Evolutionary conservation across 2,113 vertebrate species (phyloP), one percentile per base, ranked within the genome.

Genomic region (Fukomys damarensis): DNA sequence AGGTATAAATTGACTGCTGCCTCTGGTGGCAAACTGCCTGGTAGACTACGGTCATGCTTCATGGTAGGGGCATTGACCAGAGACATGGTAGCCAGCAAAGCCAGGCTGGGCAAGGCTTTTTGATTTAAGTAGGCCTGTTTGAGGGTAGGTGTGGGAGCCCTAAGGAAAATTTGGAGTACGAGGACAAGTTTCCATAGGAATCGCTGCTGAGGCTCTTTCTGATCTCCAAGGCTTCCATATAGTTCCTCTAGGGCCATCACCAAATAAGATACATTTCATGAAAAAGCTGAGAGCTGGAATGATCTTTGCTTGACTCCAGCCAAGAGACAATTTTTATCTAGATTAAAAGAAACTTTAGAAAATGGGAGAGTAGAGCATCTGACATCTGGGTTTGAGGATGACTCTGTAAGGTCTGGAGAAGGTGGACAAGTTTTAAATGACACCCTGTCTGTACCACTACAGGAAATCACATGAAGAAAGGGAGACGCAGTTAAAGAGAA

Each of bases 381-480:
- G 41, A 38, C 30, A 41, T 93, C 83, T 70, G 35, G 86, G 81
- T 30, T 93, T 79, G 58, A 63, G 41, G 72, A 30, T 68, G 94
- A 91, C 10, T 76, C 65, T 11, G 24, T 76, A 83, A 92, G 32
- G 61, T 30, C 59, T 41, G 0, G 0, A 65, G 72, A 83, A 81
- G 72, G 24, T 88, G 74, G 28, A 3, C 63, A 92, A 86, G 72
- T 49, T 94, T 82, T 58, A 16, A 56, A 22, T n/a, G 49, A 61
- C 4, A 56, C 58, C 38, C 35, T 68, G 0, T 95, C 66, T 83
- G 81, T 61, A 49, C 14, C 13, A 2, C 56, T 26, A n/a, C 52
- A 76, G 49, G 61, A 65, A 61, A 66, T n/a, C 79, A 56, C 20
- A 12, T 12, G 5, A 54, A 77, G 46, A 79, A 86, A 80, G 16